Evolutionary conservation across 2,888 invertebrate species (phyloP).

Genomic region (Melanophora roralis): DNA sequence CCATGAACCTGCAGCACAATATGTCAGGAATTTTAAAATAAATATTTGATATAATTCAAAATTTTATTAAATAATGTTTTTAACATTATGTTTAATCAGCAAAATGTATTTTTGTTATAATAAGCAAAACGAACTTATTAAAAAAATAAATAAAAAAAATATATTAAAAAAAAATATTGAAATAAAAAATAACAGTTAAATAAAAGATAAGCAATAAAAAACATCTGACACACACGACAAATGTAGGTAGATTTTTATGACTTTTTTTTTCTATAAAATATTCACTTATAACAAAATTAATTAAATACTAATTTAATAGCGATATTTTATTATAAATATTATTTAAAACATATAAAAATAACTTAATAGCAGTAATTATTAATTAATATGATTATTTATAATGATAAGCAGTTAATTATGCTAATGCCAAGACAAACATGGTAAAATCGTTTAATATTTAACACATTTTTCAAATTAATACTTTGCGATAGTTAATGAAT

Average conservation of each 20-base stretch:
- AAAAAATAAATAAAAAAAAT: background rate
- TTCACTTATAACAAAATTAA: background rate
- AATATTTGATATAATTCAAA: slow-evolving; percentile 20
- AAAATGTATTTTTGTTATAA: background rate
- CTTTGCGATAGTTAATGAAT: no score
- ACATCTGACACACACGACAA: background rate
- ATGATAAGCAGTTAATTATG: background rate
- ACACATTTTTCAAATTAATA: no score
- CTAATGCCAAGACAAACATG: background rate
- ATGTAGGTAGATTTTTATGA: background rate
- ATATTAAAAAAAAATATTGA: no score
- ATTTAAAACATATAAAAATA: background rate
- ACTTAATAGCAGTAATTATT: background rate
- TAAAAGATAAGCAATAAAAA: no score
- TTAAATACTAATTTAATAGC: background rate
- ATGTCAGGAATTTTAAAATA: slow-evolving; percentile 19
- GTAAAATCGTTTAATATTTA: background rate
- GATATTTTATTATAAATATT: background rate
- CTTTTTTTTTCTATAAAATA: no score
- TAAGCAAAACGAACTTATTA: slow-evolving; percentile 3
- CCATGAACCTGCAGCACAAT: slow-evolving; percentile 6
- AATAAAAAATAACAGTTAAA: no score
- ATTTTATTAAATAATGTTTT: slow-evolving; percentile 42
- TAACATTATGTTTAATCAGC: slow-evolving; percentile 21
- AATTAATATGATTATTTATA: background rate